phyloP scores from a whole-genome alignment of 2,888 invertebrate species.

The Invenusta paracnida region DNA sequence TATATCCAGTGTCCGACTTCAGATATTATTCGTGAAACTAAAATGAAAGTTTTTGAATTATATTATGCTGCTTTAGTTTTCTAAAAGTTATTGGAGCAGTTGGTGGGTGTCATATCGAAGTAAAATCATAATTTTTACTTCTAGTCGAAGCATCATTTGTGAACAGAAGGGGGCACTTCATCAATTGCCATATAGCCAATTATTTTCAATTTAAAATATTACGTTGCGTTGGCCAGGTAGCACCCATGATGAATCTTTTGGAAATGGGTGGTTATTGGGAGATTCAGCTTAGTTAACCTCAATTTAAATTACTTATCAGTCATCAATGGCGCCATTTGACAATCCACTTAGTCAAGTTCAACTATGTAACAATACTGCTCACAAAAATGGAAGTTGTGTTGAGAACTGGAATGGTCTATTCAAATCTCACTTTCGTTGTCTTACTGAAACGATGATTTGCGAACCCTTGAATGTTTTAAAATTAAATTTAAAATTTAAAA shows the following conservation, averaged over 20 bases:
- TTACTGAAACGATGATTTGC: neutral
- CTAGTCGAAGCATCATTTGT: slow-evolving; percentile 8
- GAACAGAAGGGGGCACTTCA: slow-evolving; percentile 28
- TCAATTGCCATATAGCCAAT: slow-evolving; percentile 12
- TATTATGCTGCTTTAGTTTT: neutral
- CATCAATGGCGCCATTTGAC: neutral
- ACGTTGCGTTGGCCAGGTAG: neutral
- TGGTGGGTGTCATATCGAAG: neutral
- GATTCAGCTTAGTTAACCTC: slow-evolving; percentile 15
- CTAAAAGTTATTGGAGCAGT: neutral
- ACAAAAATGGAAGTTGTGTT: neutral
- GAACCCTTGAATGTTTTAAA: neutral
- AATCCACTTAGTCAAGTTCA: neutral
- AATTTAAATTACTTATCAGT: neutral
- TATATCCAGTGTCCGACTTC: neutral
- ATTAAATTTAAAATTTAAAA: too few species aligned
- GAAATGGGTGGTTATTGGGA: neutral
- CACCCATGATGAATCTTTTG: neutral
- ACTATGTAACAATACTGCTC: slow-evolving; percentile 1
- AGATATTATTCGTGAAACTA: neutral
- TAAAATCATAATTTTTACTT: neutral
- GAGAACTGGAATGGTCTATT: neutral
- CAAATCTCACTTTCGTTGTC: slow-evolving; percentile 13
- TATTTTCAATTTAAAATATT: slow-evolving; percentile 6
- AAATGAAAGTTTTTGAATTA: neutral